These are phyloP conservation scores for Stenopsyche tienmushanensis DNA, from an alignment of 1,140 invertebrate species.

Conservation along the genomic window DNA sequence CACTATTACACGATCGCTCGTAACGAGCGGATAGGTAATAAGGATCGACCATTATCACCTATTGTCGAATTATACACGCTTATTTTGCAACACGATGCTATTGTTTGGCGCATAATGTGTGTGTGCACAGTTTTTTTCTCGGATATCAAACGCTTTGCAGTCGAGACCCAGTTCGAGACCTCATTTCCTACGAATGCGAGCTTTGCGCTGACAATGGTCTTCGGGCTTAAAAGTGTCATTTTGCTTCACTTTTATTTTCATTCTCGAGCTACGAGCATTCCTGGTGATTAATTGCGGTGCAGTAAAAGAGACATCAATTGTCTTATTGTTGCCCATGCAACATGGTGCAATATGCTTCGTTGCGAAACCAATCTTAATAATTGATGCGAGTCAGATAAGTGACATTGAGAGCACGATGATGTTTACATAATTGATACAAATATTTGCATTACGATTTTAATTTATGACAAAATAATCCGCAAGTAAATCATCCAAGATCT, in stretches of 20 bases:
- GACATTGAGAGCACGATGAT: background rate
- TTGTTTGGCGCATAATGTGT: slow-evolving; percentile 30
- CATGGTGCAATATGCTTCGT: background rate
- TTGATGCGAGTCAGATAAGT: background rate
- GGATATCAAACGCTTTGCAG: background rate
- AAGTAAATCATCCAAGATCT: too few relatives aligned
- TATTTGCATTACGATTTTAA: too few relatives aligned
- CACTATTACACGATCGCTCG: slow-evolving; percentile 23
- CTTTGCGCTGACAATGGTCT: background rate
- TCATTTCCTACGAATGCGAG: background rate
- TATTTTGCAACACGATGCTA: slow-evolving; percentile 28
- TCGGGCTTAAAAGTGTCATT: too few relatives aligned
- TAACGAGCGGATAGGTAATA: slow-evolving; percentile 33
- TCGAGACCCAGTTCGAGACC: background rate
- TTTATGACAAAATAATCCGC: too few relatives aligned
- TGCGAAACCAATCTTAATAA: background rate
- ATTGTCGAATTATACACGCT: slow-evolving; percentile 40
- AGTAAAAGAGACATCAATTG: background rate
- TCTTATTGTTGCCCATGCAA: background rate
- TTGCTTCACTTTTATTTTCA: background rate
- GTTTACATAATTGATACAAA: too few relatives aligned
- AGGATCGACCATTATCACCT: slow-evolving; percentile 41
- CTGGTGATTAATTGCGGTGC: background rate
- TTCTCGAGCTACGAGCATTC: background rate
- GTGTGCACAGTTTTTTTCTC: slow-evolving; percentile 1